Conservation (phyloP, 2,797 vertebrate species). For the Garrulus glandarius region DNA sequence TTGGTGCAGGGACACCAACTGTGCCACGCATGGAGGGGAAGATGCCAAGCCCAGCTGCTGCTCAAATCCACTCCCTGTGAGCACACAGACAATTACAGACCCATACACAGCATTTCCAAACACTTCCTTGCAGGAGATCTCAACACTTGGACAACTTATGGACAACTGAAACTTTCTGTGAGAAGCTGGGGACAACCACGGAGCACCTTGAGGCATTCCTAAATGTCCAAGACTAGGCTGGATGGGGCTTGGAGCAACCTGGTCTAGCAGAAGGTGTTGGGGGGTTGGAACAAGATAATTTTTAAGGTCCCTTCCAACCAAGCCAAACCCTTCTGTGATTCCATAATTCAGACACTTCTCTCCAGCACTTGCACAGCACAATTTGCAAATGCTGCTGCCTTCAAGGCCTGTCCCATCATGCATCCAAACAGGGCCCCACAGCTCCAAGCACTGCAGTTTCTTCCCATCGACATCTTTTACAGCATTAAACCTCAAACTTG, state of each 20-base stretch:
- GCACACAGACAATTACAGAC: accelerated
- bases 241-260: background rate
- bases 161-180: accelerated
- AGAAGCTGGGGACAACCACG: background rate
- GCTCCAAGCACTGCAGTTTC: background rate
- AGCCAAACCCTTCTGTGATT: background rate
- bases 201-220: background rate
- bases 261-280: background rate
- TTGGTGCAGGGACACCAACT: accelerated
- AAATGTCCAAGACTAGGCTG: background rate
- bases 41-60: background rate
- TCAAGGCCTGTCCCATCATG: background rate
- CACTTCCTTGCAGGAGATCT: background rate
- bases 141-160: background rate
- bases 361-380: background rate
- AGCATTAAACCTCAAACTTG: conserved; percentile 1
- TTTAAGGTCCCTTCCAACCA: background rate
- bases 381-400: background rate
- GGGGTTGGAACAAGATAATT: background rate
- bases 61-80: background rate
- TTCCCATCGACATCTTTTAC: background rate
- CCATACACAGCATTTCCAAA: background rate
- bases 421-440: background rate
- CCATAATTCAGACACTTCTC: background rate
- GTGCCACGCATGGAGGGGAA: accelerated